Conservation (phyloP, 2,888 invertebrate species). For the Ophion costatus region DNA sequence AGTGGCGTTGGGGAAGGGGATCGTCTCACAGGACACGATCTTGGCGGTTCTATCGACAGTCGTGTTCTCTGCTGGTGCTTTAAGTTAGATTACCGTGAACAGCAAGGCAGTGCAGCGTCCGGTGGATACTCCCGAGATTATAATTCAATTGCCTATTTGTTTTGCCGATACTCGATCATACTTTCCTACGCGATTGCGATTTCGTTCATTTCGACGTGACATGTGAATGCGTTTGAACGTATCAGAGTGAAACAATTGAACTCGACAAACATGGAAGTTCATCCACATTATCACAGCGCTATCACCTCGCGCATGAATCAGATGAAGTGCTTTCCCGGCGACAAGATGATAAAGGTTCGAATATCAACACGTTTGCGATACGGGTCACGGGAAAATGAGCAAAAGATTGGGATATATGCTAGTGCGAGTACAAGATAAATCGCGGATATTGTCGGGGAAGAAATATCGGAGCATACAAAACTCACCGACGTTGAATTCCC, state of each 20-base stretch:
- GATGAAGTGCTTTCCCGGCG: conserved; percentile 82
- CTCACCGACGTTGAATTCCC: conserved; percentile 67
- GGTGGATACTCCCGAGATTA: conserved; percentile 2
- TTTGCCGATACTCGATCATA: not conserved
- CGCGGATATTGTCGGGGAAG: conserved; percentile 4
- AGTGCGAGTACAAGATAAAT: conserved; percentile 24
- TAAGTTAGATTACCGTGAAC: conserved; percentile 35
- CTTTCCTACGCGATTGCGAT: conserved; percentile 10
- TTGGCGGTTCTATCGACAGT: conserved; percentile 57
- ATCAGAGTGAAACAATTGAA: conserved; percentile 55
- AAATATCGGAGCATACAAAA: conserved; percentile 45
- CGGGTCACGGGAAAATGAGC: conserved; percentile 25
- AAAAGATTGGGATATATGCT: conserved; percentile 24
- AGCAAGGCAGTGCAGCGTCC: conserved; percentile 26
- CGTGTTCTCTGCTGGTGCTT: conserved; percentile 52
- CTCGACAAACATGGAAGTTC: conserved; percentile 79
- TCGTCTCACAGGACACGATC: conserved; percentile 47
- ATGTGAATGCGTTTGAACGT: conserved; percentile 43
- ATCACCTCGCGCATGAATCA: conserved; percentile 81
- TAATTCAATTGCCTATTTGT: not conserved
- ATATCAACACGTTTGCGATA: conserved; percentile 51
- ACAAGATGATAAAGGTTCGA: conserved; percentile 79
- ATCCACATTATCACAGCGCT: conserved; percentile 80
- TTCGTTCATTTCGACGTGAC: conserved; percentile 22
- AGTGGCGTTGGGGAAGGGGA: not conserved